Conservation (phyloP, 2,888 invertebrate species). For the Cryptops parisi region DNA sequence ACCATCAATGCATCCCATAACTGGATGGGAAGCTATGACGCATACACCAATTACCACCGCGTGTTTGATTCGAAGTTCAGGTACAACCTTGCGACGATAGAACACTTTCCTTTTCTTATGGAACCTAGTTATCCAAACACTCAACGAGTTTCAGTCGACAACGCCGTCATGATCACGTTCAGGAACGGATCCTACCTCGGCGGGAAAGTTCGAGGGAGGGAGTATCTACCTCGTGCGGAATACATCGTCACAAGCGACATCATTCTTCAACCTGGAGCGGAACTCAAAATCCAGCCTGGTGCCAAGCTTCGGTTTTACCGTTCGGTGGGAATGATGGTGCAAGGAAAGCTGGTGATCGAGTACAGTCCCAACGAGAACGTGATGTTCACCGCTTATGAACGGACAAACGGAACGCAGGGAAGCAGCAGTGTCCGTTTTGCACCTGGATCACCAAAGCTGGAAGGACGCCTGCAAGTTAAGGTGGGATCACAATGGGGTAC, state of each 20-base stretch:
- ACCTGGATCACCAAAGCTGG: constrained; percentile 61
- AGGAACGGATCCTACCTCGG: constrained; percentile 43
- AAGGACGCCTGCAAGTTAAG: constrained; percentile 75
- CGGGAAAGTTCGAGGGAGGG: constrained; percentile 80
- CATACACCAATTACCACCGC: constrained; percentile 28
- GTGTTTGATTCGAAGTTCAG: constrained; percentile 59
- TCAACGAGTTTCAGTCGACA: neutral
- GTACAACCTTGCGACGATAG: constrained; percentile 84
- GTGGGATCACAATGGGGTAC: constrained; percentile 88
- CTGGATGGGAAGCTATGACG: constrained; percentile 55
- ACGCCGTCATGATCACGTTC: neutral
- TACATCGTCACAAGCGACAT: constrained; percentile 90
- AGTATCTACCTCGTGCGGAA: constrained; percentile 45
- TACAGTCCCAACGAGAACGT: constrained; percentile 26
- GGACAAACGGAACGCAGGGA: constrained; percentile 41
- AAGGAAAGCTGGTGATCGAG: constrained; percentile 50
- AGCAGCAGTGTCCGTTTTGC: constrained; percentile 56
- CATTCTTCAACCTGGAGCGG: constrained; percentile 83
- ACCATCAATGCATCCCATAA: constrained; percentile 86
- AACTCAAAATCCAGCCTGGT: constrained; percentile 71
- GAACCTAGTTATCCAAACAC: neutral
- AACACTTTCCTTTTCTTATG: constrained; percentile 70
- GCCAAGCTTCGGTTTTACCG: constrained; percentile 68
- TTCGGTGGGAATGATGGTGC: constrained; percentile 88
- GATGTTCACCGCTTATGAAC: constrained; percentile 23